Evolutionary conservation across 2,888 invertebrate species (phyloP).

Genomic region (Mythimna vitellina): DNA sequence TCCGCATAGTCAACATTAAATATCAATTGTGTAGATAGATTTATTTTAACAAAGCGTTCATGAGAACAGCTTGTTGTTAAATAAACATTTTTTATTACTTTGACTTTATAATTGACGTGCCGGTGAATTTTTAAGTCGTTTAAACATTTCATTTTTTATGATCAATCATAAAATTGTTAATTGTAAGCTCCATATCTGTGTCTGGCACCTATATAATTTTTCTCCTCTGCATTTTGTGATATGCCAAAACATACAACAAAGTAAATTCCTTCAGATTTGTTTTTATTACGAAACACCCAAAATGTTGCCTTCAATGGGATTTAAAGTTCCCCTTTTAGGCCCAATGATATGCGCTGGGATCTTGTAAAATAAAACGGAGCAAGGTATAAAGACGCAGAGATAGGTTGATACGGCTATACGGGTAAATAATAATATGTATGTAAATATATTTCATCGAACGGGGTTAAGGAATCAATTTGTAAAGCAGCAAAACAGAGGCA

Average conservation of each 20-base stretch:
- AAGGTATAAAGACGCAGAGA: constrained; percentile 51
- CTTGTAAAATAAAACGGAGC: constrained; percentile 61
- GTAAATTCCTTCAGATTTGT: constrained; percentile 18
- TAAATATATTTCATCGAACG: constrained; percentile 59
- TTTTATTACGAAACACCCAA: constrained; percentile 38
- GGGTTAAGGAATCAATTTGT: constrained; percentile 63
- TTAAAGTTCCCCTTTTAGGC: constrained; percentile 35
- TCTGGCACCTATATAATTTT: background rate
- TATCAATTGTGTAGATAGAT: constrained; percentile 19
- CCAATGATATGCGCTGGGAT: constrained; percentile 43
- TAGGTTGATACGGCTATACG: constrained; percentile 51
- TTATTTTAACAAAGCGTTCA: too few relatives aligned
- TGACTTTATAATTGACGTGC: constrained; percentile 25
- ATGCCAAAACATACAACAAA: background rate
- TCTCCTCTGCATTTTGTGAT: background rate
- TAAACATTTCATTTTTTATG: constrained; percentile 33
- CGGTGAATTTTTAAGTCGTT: constrained; percentile 8
- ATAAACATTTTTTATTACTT: constrained; percentile 34
- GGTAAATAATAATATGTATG: constrained; percentile 63
- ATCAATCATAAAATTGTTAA: constrained; percentile 18
- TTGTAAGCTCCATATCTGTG: background rate
- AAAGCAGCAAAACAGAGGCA: constrained; percentile 52
- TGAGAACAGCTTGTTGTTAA: constrained; percentile 20
- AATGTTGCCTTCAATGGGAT: constrained; percentile 34
- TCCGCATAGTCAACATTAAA: constrained; percentile 11